These are phyloP conservation scores for Cryptoblepharus egeriae DNA, from an alignment of 2,797 vertebrate species.

Conservation along the genomic window DNA sequence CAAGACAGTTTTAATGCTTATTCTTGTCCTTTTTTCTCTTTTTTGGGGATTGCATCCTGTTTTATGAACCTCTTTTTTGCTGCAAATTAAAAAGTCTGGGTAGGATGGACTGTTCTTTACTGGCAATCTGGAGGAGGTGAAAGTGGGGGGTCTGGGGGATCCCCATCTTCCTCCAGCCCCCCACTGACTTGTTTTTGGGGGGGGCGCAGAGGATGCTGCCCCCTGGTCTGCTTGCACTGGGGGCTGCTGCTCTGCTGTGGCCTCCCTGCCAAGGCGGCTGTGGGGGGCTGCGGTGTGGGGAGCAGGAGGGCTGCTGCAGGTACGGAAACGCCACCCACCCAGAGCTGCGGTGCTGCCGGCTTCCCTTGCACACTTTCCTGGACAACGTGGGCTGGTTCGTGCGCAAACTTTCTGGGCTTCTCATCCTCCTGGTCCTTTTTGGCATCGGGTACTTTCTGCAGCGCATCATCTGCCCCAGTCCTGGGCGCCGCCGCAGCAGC, in stretches of 20 bases:
- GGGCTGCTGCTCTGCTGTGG: conserved; percentile 51
- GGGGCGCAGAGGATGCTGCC: too few species aligned
- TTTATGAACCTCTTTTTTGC: too few species aligned
- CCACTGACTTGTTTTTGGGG: too few species aligned
- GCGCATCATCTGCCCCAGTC: conserved; percentile 88
- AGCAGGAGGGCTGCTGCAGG: conserved; percentile 86
- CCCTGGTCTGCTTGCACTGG: conserved; percentile 54
- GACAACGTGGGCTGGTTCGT: conserved; percentile 91
- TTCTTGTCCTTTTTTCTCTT: too few species aligned
- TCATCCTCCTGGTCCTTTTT: conserved; percentile 90
- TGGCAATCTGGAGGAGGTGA: too few species aligned
- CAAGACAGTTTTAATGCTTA: too few species aligned
- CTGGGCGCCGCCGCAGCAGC: conserved; percentile 75
- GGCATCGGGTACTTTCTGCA: conserved; percentile 95
- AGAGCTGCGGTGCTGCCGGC: conserved; percentile 85
- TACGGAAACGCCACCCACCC: conserved; percentile 75
- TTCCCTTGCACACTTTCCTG: conserved; percentile 86
- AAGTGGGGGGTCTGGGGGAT: neutral
- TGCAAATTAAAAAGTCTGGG: too few species aligned
- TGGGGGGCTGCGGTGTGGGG: conserved; percentile 84
- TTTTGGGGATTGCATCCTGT: too few species aligned
- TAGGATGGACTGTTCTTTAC: too few species aligned
- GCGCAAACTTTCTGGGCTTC: conserved; percentile 91
- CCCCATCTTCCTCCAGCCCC: neutral
- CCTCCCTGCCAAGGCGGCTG: conserved; percentile 82